Percentiles rank a stretch among this genome's conserved stretches.
phyloP scores from a whole-genome alignment of 64 coral and sea anemone genomes.

The Pachyseris speciosa region DNA sequence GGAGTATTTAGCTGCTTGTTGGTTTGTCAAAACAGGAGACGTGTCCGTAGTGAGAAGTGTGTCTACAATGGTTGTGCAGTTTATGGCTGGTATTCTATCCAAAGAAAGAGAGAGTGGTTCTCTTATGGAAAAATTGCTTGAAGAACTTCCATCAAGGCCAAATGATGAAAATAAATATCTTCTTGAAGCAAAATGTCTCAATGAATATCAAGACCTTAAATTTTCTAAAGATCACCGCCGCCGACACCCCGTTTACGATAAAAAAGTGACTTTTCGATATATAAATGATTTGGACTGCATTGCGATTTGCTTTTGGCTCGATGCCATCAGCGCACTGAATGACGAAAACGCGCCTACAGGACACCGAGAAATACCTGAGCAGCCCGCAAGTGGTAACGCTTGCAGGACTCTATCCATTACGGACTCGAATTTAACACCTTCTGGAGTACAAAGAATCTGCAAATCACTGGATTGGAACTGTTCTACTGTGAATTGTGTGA shows the following conservation, averaged over 20 bases:
- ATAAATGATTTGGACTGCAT: constrained; percentile 39
- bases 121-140: background rate
- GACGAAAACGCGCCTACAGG: background rate
- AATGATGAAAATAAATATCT: background rate
- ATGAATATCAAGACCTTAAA: constrained; percentile 21
- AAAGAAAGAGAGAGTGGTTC: background rate
- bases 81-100: constrained; percentile 26
- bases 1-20: constrained; percentile 21
- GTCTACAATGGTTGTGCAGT: background rate
- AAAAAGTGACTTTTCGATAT: background rate
- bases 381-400: background rate
- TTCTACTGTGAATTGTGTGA: background rate
- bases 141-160: background rate
- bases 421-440: background rate
- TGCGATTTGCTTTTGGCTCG: constrained; percentile 8
- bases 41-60: background rate
- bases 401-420: background rate
- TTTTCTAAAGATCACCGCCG: background rate
- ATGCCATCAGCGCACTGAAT: background rate
- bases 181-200: constrained; percentile 21
- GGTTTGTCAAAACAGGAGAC: background rate
- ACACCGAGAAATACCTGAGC: background rate
- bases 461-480: background rate
- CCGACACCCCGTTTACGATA: background rate
- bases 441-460: background rate